Evolutionary conservation across 2,888 invertebrate genomes (phyloP).

Genomic region (Synergus laeviventris): DNA sequence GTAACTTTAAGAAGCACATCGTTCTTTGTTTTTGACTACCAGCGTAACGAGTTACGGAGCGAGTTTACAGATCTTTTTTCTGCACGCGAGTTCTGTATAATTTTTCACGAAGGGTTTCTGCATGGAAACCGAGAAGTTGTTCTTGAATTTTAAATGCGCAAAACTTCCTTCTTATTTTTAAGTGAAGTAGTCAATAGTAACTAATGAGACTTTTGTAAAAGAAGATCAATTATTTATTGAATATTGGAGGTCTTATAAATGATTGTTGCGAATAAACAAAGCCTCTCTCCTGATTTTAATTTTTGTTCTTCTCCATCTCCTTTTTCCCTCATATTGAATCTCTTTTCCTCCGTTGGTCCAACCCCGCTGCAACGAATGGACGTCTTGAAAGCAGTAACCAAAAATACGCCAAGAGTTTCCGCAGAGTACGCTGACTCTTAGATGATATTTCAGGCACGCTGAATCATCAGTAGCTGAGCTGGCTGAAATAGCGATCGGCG

Average conservation of each 20-base stretch:
- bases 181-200: not conserved
- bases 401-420: slow-evolving; percentile 59
- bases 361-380: not conserved
- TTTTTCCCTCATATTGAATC: not conserved
- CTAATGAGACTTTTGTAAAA: not conserved
- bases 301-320: not conserved
- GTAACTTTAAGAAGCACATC: slow-evolving; percentile 9
- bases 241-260: not conserved
- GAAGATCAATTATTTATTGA: not conserved
- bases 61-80: slow-evolving; percentile 2
- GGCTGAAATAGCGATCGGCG: slow-evolving; percentile 67
- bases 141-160: not conserved
- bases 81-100: slow-evolving; percentile 26
- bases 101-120: not conserved
- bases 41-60: slow-evolving; percentile 31
- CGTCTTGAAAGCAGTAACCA: slow-evolving; percentile 43
- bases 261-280: not conserved
- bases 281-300: not conserved
- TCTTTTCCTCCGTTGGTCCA: not conserved
- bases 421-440: slow-evolving; percentile 73
- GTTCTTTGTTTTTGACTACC: slow-evolving; percentile 32
- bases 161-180: not conserved
- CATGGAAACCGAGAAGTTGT: not conserved
- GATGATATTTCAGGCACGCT: slow-evolving; percentile 71
- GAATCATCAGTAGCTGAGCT: slow-evolving; percentile 70